Evolutionary conservation across 2,888 invertebrate species (phyloP).

Genomic region (Invenusta paracnida): DNA sequence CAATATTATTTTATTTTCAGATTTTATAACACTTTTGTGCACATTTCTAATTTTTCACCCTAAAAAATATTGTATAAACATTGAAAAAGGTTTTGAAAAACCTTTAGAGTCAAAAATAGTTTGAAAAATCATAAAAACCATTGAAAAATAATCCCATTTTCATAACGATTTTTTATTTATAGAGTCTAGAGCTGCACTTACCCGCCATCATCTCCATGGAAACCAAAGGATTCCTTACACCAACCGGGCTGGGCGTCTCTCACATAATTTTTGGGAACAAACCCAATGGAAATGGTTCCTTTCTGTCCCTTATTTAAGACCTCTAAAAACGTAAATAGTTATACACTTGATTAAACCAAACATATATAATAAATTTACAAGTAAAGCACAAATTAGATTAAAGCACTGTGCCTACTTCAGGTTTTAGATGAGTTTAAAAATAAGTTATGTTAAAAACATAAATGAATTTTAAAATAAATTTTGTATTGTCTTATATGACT

Average conservation of each 20-base stretch:
- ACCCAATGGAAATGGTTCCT: conserved; percentile 50
- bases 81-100: no score
- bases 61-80: no score
- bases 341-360: no score
- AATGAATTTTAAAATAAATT: no score
- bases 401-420: no score
- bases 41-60: no score
- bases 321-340: conserved; percentile 25
- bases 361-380: no score
- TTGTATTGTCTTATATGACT: no score
- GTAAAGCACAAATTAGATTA: no score
- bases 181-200: not conserved
- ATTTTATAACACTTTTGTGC: no score
- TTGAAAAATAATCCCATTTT: not conserved
- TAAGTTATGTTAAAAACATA: not conserved
- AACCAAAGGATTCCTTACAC: conserved; percentile 60
- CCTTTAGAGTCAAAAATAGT: no score
- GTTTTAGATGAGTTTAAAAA: not conserved
- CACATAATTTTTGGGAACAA: conserved; percentile 59
- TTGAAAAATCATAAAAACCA: not conserved
- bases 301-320: conserved; percentile 28
- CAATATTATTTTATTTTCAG: no score
- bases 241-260: conserved; percentile 61
- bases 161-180: not conserved
- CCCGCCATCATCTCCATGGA: conserved; percentile 62